Conservation (phyloP, 1,140 invertebrate genomes). For the Centruroides sculpturatus region DNA sequence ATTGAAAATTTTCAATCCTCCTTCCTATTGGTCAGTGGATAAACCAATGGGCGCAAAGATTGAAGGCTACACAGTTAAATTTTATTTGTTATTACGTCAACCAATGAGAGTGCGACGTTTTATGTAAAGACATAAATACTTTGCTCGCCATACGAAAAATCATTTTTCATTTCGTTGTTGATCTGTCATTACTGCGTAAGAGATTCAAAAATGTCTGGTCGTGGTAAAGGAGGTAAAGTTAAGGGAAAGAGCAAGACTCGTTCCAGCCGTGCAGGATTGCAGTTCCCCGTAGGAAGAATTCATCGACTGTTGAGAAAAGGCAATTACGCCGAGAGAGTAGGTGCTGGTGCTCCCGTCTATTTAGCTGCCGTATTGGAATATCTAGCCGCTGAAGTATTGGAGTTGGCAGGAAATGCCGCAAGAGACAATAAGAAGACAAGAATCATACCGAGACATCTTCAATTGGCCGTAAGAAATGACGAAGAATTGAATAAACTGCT, state of each 20-base stretch:
- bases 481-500: slow-evolving; percentile 67
- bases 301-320: slow-evolving; percentile 30
- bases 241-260: slow-evolving; percentile 41
- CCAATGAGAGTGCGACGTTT: no score
- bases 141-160: no score
- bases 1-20: no score
- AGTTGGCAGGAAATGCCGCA: slow-evolving; percentile 58
- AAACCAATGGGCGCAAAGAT: no score
- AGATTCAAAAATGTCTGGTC: slow-evolving; percentile 28
- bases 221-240: slow-evolving; percentile 37
- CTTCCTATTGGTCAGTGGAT: no score
- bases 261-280: slow-evolving; percentile 42
- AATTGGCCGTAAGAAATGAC: slow-evolving; percentile 71
- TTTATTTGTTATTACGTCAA: no score
- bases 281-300: slow-evolving; percentile 33
- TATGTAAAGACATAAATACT: no score
- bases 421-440: slow-evolving; percentile 38
- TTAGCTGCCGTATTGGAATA: slow-evolving; percentile 37
- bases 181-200: no score
- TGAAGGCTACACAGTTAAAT: no score
- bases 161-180: no score
- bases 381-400: slow-evolving; percentile 34
- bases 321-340: slow-evolving; percentile 19
- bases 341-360: slow-evolving; percentile 29
- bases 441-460: slow-evolving; percentile 47